Percentiles rank a stretch among this genome's conserved stretches.
Conservation (phyloP, 2,797 vertebrate genomes). For the Sandelia bainsii region DNA sequence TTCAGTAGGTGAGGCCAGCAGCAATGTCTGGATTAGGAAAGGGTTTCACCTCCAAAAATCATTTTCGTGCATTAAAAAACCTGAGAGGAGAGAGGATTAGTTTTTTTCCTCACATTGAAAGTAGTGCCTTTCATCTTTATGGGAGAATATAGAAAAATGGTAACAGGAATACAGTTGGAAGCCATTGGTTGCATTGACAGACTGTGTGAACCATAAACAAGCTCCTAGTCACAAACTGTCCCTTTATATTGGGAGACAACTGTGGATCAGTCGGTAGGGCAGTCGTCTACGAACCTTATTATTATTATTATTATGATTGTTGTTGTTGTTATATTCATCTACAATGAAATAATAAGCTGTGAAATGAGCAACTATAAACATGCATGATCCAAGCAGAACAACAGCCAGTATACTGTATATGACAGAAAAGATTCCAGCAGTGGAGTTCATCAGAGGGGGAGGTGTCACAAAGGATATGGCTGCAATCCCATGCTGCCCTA, state of each 20-base stretch:
- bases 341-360: background rate
- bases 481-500: slow-evolving; percentile 30
- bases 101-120: slow-evolving; percentile 14
- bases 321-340: background rate
- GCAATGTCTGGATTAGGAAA: slow-evolving; percentile 24
- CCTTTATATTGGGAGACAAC: background rate
- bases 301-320: too few relatives aligned
- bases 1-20: slow-evolving; percentile 28
- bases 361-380: background rate
- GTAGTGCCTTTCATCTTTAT: slow-evolving; percentile 20
- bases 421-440: slow-evolving; percentile 28
- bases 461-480: slow-evolving; percentile 63
- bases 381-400: background rate
- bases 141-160: slow-evolving; percentile 11
- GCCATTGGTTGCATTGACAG: slow-evolving; percentile 12
- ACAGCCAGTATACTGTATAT: slow-evolving; percentile 3
- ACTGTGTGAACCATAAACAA: background rate
- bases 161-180: slow-evolving; percentile 8
- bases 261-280: too few relatives aligned
- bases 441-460: background rate
- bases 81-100: slow-evolving; percentile 23
- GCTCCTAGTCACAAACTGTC: background rate
- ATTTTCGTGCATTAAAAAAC: slow-evolving; percentile 36
- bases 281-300: background rate
- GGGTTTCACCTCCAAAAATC: slow-evolving; percentile 29